Evolutionary conservation across 2,888 invertebrate genomes (phyloP), one percentile per base, ranked within the genome.

Genomic region (Trachelus tabidus): DNA sequence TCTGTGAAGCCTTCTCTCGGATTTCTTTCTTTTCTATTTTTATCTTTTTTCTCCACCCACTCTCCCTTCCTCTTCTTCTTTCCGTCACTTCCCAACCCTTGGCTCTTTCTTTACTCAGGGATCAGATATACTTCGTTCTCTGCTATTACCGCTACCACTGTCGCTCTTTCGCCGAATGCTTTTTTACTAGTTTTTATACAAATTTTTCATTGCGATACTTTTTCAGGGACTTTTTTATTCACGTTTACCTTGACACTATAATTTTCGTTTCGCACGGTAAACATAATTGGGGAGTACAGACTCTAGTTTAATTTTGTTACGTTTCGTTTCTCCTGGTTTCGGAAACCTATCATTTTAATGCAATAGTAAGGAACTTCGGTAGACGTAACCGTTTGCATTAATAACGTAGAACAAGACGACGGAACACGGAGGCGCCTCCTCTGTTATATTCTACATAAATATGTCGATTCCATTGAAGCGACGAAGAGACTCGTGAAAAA

Each of bases 1-100:
- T 75, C 77, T 75, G 75, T 35, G 69, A 77, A 69, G 37, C 75
- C 56, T n/a, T 40, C 31, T 30, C 73, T 40, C 2, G 15, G 56
- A 56, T 56, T 56, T 56, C 56, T 23, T 56, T 56, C 73, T 34
- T 74, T 23, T 56, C 0, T 56, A 56, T 23, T 56, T 56, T 56
- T 56, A 56, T 56, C 56, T 23, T 23, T 23, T 6, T 15, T 56
- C 56, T 9, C 56, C 56, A 0, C 2, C 9, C 23, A 4, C 23
- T 56, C 6, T 56, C 6, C 6, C 15, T 56, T 23, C 2, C 15
- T 40, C 15, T 9, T 56, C 23, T 23, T 23, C 56, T 15, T 23
- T 56, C 23, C 56, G 2, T 56, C 23, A 56, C 40, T 15, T 40
- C 40, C 15, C 56, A 56, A 0, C 56, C 56, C 56, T 23, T 23